A percentile compares a stretch with the other conserved stretches of the same genome.
phyloP scores from a whole-genome alignment of 2,113 vertebrate species.

The Pterocles orientalis region DNA sequence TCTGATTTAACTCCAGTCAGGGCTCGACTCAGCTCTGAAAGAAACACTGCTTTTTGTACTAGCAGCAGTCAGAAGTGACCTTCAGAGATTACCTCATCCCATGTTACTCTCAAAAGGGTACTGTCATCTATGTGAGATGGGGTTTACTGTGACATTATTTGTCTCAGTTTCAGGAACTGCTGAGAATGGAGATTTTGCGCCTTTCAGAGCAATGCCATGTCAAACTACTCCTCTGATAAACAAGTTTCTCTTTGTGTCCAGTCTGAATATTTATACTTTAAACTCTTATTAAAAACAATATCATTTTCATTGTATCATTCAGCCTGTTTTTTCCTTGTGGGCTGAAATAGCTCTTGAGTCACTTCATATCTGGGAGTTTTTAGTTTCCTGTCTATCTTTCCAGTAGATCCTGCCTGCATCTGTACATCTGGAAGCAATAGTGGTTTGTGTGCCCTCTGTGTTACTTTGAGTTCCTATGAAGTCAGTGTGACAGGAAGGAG shows the following conservation, averaged over 20 bases:
- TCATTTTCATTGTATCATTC: neutral
- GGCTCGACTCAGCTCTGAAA: neutral
- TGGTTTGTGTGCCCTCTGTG: neutral
- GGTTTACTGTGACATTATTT: neutral
- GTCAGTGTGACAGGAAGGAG: neutral
- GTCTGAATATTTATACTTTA: neutral
- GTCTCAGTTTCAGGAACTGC: neutral
- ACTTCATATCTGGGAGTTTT: neutral
- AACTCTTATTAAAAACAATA: neutral
- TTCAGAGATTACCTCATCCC: neutral
- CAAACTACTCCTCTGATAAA: neutral
- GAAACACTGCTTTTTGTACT: neutral
- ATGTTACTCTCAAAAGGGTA: neutral
- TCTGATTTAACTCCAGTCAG: neutral
- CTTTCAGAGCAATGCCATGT: neutral
- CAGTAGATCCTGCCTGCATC: neutral
- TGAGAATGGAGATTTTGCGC: neutral
- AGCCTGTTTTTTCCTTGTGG: neutral
- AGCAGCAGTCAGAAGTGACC: neutral
- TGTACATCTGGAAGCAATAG: neutral
- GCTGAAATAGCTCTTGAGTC: neutral
- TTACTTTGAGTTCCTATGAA: conserved; percentile 14
- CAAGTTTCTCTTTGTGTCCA: neutral
- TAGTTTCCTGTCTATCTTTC: neutral
- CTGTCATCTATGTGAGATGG: neutral